These are phyloP conservation scores for Sebastes cheni DNA, from an alignment of 2,797 vertebrate species.

Conservation along the genomic window DNA sequence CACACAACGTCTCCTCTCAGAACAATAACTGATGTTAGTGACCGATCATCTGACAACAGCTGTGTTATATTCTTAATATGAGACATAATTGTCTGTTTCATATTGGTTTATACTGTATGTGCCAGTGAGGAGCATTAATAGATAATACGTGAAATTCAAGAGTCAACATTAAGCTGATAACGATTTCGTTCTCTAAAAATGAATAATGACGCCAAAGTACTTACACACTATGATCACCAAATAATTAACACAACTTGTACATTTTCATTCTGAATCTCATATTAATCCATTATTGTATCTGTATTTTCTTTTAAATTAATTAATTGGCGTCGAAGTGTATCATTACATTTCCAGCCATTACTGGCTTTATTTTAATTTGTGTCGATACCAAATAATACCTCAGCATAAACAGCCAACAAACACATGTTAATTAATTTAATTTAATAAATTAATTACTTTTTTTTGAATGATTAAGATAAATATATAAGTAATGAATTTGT, in stretches of 20 bases:
- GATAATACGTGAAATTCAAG: background rate
- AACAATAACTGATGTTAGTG: background rate
- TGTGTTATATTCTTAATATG: background rate
- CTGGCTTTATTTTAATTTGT: background rate
- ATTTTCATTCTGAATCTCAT: background rate
- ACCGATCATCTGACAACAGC: background rate
- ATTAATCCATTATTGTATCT: too few species aligned
- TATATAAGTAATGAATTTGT: too few species aligned
- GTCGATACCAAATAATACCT: background rate
- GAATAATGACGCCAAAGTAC: background rate
- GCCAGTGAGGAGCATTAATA: background rate
- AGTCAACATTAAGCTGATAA: background rate
- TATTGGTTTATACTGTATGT: background rate
- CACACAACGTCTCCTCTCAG: conserved; percentile 40
- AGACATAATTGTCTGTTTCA: background rate
- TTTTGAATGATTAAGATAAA: too few species aligned
- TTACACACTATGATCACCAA: background rate
- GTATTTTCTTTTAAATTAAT: background rate
- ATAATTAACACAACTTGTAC: background rate
- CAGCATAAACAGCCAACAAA: background rate
- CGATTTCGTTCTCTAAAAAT: background rate
- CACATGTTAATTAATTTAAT: background rate
- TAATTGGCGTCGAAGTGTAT: background rate
- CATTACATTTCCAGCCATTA: background rate
- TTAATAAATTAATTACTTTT: background rate